Base-by-base conservation (phyloP, 2,888 invertebrate genomes). In the Griposia aprilina region DNA sequence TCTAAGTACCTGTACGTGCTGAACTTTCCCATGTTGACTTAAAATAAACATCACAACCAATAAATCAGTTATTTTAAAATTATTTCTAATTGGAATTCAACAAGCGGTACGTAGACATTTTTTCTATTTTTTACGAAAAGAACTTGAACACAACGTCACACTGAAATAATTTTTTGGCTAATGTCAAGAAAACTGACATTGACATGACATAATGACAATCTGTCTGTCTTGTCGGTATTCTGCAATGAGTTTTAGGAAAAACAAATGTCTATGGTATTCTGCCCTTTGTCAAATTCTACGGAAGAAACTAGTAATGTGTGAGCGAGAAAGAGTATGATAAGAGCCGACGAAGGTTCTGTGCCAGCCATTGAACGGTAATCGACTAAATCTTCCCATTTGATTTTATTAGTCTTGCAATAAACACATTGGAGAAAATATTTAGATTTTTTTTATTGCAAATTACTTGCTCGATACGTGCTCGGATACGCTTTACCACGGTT, bases 1-100 rank as follows among this genome's bases (percentile, higher is more conserved):
- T 96, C 97, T 95, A 97, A 95, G 93, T 97, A 97, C 91, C 96
- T 96, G 95, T 97, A 97, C 86, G 96, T 96, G 91, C 94, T 96
- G 95, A 96, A 97, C 93, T 97, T 97, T 93, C 97, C 97, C 97
- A 97, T 97, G 90, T 88, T 93, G 93, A 90, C 89, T 90, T 93
- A 94, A 92, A 92, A 92, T 93, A 90, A 93, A 93, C 95, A 95
- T 96, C 95, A 96, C 96, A 96, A 96, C 94, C 82, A 78, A 78
- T 76, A 82, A 81, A 81, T 76, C 78, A 78, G 80, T 72, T 62
- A 75, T 67, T 50, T 41, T 50, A 72, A 67, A 76, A 76, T 26
- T 77, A 76, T 72, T 86, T 76, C 76, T 77, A 87, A 66, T 59
- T 76, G 62, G 41, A 80, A 80, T 82, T 76, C 48, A 69, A 41